Conservation (phyloP, 2,888 invertebrate species). For the Nomada goodeniana region DNA sequence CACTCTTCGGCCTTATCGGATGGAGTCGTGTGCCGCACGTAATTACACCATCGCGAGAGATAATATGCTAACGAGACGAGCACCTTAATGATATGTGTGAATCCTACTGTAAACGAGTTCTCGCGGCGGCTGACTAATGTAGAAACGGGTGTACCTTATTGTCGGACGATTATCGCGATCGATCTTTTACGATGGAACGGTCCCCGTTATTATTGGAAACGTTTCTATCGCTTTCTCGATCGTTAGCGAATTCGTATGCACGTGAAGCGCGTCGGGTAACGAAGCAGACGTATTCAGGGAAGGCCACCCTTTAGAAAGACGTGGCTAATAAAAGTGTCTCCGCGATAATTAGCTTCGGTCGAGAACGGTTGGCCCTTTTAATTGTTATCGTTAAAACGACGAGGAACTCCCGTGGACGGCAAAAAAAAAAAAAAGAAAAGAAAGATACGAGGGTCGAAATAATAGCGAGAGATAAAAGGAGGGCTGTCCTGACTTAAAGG, state of each 20-base stretch:
- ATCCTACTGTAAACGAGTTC: constrained; percentile 74
- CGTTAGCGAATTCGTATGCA: not conserved
- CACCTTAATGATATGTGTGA: constrained; percentile 79
- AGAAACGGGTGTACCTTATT: constrained; percentile 35
- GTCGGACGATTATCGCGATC: constrained; percentile 26
- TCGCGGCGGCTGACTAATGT: constrained; percentile 70
- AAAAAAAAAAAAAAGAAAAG: constrained; percentile 35
- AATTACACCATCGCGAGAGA: constrained; percentile 76
- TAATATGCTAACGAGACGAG: constrained; percentile 80
- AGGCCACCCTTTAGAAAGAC: constrained; percentile 31
- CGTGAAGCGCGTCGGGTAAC: not conserved
- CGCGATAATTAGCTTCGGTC: constrained; percentile 79
- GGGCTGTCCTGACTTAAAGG: constrained; percentile 75
- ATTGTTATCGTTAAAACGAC: constrained; percentile 79
- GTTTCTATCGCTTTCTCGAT: not conserved
- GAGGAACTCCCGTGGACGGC: constrained; percentile 53
- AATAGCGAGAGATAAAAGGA: constrained; percentile 77
- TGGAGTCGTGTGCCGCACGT: constrained; percentile 76
- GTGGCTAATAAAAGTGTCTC: constrained; percentile 74
- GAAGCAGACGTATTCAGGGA: constrained; percentile 29
- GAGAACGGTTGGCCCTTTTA: constrained; percentile 72
- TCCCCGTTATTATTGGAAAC: not conserved
- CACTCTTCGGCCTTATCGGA: constrained; percentile 72
- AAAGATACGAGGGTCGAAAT: constrained; percentile 72
- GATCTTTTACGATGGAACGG: not conserved